These are phyloP conservation scores for Zaprionus vittiger DNA, from an alignment of 1,140 invertebrate genomes.

Conservation along the genomic window DNA sequence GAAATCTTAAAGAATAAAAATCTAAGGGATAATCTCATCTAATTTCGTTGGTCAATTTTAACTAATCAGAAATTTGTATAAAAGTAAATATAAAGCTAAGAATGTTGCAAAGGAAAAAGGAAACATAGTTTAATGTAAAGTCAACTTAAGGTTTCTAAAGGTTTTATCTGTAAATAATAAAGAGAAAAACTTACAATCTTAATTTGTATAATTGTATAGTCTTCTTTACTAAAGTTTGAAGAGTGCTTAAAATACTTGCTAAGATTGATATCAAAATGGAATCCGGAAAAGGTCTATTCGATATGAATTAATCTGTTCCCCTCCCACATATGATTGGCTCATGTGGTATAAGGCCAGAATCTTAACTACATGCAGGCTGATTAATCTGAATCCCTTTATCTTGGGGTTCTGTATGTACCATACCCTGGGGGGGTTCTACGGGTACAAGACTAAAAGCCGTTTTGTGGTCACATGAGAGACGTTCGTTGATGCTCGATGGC, in stretches of 20 bases:
- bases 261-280: neutral
- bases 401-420: neutral
- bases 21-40: too few species aligned
- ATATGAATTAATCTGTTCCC: neutral
- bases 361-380: constrained; percentile 47
- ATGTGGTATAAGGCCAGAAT: constrained; percentile 29
- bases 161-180: neutral
- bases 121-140: neutral
- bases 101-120: neutral
- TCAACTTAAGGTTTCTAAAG: neutral
- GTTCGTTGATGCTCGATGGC: neutral
- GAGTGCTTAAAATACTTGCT: neutral
- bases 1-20: too few species aligned
- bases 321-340: constrained; percentile 40
- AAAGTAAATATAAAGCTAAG: too few species aligned
- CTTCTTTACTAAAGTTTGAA: neutral
- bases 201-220: neutral
- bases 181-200: neutral
- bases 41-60: too few species aligned
- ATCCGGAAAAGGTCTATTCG: neutral
- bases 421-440: constrained; percentile 1
- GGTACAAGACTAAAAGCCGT: constrained; percentile 48
- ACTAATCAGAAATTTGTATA: too few species aligned
- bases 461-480: constrained; percentile 61
- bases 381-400: constrained; percentile 53